Conservation (phyloP, 2,113 vertebrate genomes). For the Sinocyclocheilus anophthalmus region DNA sequence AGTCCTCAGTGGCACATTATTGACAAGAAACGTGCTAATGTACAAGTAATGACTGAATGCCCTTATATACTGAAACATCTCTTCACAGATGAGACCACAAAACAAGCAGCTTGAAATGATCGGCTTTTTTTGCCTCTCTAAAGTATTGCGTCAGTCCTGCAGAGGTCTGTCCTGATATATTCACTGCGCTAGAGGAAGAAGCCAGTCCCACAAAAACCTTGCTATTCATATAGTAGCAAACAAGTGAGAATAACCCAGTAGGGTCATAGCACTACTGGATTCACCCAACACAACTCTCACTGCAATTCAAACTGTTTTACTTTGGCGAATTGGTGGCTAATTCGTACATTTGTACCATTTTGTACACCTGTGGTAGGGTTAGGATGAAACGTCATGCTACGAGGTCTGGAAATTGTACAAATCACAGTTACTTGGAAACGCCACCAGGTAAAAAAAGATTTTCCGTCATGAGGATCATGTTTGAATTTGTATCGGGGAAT, state of each 20-base stretch:
- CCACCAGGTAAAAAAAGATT: not conserved
- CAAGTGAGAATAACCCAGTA: not conserved
- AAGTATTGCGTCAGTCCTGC: constrained; percentile 65
- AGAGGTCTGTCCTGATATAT: constrained; percentile 65
- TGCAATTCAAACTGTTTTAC: not conserved
- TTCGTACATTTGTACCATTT: not conserved
- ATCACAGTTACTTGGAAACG: too few species aligned
- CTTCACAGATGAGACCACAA: not conserved
- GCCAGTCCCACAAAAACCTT: not conserved
- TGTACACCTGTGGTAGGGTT: not conserved
- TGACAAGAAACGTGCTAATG: not conserved
- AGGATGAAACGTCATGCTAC: not conserved
- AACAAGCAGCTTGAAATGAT: constrained; percentile 41
- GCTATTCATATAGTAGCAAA: not conserved
- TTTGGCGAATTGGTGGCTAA: not conserved
- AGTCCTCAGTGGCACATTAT: constrained; percentile 10
- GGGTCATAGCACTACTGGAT: not conserved
- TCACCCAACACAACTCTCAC: not conserved
- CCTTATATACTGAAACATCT: not conserved
- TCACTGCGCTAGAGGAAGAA: constrained; percentile 43
- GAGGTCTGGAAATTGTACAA: not conserved
- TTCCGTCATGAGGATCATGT: not conserved
- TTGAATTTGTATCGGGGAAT: not conserved
- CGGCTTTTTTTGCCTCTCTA: constrained; percentile 50
- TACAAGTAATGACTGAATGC: constrained; percentile 8